A percentile compares a stretch with the other conserved stretches of the same genome.
Evolutionary conservation across 2,113 vertebrate genomes (phyloP).

Genomic region (Gallinago paraguaiae): DNA sequence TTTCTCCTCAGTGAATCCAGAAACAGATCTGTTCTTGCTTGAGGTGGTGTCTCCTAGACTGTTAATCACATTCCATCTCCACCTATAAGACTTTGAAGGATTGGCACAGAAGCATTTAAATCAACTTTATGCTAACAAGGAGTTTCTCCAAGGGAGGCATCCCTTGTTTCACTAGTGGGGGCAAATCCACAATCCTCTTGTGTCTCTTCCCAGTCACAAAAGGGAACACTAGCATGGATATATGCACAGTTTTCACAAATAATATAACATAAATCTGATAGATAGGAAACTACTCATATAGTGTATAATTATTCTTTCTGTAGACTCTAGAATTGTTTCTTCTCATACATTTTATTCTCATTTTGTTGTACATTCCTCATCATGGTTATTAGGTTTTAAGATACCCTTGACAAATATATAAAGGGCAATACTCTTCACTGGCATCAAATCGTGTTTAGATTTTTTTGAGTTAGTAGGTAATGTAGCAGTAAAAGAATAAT

Average conservation of each 20-base stretch:
- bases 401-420: slow-evolving; percentile 30
- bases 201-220: neutral
- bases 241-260: neutral
- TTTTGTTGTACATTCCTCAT: neutral
- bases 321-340: neutral
- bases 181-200: neutral
- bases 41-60: neutral
- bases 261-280: neutral
- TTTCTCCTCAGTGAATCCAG: neutral
- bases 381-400: slow-evolving; percentile 36
- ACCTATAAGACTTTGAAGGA: neutral
- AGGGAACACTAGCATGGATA: neutral
- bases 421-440: slow-evolving; percentile 6
- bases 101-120: neutral
- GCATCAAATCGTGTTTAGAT: slow-evolving; percentile 1
- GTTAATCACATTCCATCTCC: neutral
- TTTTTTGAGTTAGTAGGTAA: slow-evolving; percentile 30
- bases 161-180: neutral
- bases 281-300: neutral
- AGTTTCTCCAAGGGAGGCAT: neutral
- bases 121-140: neutral
- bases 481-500: slow-evolving; percentile 18
- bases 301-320: neutral
- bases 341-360: slow-evolving; percentile 18
- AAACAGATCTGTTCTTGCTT: neutral